Evolutionary conservation across 2,797 vertebrate species (phyloP).

Genomic region (Chiroxiphia lanceolata): DNA sequence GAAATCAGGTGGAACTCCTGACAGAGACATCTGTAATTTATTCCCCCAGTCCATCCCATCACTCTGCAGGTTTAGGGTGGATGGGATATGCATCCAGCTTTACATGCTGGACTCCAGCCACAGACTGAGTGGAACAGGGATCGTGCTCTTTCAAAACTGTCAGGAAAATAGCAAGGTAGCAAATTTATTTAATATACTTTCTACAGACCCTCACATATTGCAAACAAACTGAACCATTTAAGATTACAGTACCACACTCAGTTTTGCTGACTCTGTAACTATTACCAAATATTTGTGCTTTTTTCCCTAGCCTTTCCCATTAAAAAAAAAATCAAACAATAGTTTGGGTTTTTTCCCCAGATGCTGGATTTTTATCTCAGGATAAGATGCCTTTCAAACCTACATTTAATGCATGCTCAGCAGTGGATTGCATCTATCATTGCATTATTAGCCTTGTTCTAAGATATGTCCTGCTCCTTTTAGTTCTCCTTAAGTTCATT

Average conservation of each 20-base stretch:
- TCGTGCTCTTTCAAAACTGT: not conserved
- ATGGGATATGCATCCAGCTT: not conserved
- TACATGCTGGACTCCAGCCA: not conserved
- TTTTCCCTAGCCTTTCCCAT: not conserved
- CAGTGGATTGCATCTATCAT: not conserved
- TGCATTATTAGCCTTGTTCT: not conserved
- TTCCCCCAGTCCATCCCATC: not conserved
- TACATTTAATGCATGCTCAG: not conserved
- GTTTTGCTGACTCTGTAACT: not conserved
- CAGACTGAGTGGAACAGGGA: not conserved
- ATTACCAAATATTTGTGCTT: not conserved
- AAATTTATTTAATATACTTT: not conserved
- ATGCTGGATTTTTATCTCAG: not conserved
- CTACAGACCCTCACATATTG: not conserved
- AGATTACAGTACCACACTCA: not conserved
- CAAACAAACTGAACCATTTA: not conserved
- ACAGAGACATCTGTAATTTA: slow-evolving; percentile 9
- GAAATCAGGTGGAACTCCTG: slow-evolving; percentile 45
- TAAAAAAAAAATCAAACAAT: not conserved
- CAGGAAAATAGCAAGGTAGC: not conserved
- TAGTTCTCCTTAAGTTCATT: not conserved
- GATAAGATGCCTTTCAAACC: not conserved
- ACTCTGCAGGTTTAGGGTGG: not conserved
- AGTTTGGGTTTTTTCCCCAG: not conserved
- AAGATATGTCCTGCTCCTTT: not conserved